These are phyloP conservation scores for Apotomis turbidana DNA, from an alignment of 2,888 invertebrate species.

Conservation along the genomic window DNA sequence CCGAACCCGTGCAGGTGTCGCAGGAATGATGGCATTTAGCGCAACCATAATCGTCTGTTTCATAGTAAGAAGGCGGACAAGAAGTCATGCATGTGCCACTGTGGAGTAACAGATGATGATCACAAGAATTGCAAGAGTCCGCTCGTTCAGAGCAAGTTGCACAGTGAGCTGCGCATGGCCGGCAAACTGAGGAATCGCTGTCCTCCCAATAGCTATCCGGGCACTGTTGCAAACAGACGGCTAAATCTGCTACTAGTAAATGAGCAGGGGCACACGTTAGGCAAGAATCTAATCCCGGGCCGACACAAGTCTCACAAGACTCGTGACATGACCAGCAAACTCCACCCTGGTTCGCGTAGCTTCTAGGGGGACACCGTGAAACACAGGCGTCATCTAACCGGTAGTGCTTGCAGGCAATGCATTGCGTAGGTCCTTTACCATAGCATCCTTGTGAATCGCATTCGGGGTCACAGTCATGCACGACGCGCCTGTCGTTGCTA, in stretches of 20 bases:
- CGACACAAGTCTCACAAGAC: constrained; percentile 94
- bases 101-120: constrained; percentile 93
- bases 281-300: constrained; percentile 94
- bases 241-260: constrained; percentile 91
- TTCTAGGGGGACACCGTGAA: constrained; percentile 92
- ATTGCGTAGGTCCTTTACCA: constrained; percentile 92
- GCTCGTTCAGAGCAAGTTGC: constrained; percentile 92
- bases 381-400: constrained; percentile 93
- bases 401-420: constrained; percentile 92
- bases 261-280: constrained; percentile 93
- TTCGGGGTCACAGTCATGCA: constrained; percentile 92
- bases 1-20: constrained; percentile 91
- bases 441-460: constrained; percentile 94
- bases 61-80: constrained; percentile 92
- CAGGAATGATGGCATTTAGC: constrained; percentile 91
- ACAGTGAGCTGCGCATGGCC: constrained; percentile 94
- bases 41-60: constrained; percentile 94
- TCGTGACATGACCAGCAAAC: constrained; percentile 95
- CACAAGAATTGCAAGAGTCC: constrained; percentile 93
- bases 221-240: constrained; percentile 94
- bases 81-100: constrained; percentile 92
- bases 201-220: constrained; percentile 95
- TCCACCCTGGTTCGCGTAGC: constrained; percentile 91
- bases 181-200: constrained; percentile 89
- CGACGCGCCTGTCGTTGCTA: constrained; percentile 85